Base-by-base conservation (phyloP, 2,888 invertebrate species). In the Ochropleura plecta region DNA sequence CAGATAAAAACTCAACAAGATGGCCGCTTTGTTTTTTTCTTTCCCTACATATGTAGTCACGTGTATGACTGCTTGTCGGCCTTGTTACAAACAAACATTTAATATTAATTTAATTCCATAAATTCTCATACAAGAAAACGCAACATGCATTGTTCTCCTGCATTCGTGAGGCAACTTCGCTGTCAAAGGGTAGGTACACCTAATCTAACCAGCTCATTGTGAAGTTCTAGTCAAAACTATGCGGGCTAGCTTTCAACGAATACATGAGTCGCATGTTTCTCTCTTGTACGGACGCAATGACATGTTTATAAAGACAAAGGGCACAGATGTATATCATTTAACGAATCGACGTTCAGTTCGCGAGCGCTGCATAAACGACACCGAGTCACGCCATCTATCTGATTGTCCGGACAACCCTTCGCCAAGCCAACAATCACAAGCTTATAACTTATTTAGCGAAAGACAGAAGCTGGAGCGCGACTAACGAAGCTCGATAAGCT, bases 301-400 rank as follows among this genome's bases (percentile, higher is more conserved):
- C 94, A 94, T 95, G 94, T 95, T 95, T 95, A 95, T 96, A 95
- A 95, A 95, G 95, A 95, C 96, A 96, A 95, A 95, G 94, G 93
- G 91, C 90, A 91, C 90, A 93, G 96, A 95, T 96, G 93, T 91
- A 92, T 96, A 96, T 96, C 96, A 95, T 95, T 95, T 95, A 96
- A 95, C 95, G 95, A 95, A 96, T 95, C 95, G 95, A 94, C 93
- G 91, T 93, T 94, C 93, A 92, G 94, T 94, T 94, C 92, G 93
- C 93, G 90, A 92, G 91, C 76, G 91, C 91, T 87, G 92, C 93
- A 92, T 94, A 95, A 96, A 96, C 94, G 96, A 95, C 95, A 92
- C 93, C 91, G 89, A 96, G 96, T 96, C 96, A 96, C 96, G 96
- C 95, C 95, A 96, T 95, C 95, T 95, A 95, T 96, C 95, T 93